These are phyloP conservation scores for Brachionus manjavacas DNA, from an alignment of 1,140 invertebrate genomes.

Conservation along the genomic window DNA sequence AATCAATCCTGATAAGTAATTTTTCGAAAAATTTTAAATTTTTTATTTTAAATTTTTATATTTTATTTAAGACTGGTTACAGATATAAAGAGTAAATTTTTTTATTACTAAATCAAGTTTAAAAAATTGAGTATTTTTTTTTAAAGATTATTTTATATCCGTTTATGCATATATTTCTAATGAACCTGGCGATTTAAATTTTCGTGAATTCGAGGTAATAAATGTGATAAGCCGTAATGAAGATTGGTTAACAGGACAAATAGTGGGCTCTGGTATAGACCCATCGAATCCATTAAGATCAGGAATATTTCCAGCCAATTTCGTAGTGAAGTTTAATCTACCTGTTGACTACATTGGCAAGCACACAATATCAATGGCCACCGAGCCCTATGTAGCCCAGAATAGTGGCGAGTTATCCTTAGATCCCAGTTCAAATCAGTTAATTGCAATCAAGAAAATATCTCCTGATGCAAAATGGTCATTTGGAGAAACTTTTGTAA, in stretches of 20 bases:
- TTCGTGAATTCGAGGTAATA: conserved; percentile 83
- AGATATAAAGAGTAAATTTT: conserved; percentile 26
- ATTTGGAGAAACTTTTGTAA: conserved; percentile 21
- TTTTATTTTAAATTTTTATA: neutral
- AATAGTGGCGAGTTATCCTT: conserved; percentile 45
- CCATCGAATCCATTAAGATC: conserved; percentile 52
- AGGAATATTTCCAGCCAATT: conserved; percentile 80
- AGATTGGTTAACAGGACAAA: conserved; percentile 94
- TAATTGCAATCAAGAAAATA: conserved; percentile 46
- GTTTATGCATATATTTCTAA: conserved; percentile 66
- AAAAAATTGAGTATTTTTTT: neutral
- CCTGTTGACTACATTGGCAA: conserved; percentile 12
- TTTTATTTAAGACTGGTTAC: neutral
- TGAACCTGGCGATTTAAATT: conserved; percentile 83
- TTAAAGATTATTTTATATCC: conserved; percentile 70
- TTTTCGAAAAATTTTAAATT: neutral
- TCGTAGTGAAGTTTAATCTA: conserved; percentile 55
- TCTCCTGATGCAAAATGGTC: conserved; percentile 36
- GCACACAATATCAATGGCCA: conserved; percentile 6
- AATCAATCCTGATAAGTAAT: conserved; percentile 27
- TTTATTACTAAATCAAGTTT: neutral
- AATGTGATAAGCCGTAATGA: conserved; percentile 64
- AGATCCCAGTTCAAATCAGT: conserved; percentile 47
- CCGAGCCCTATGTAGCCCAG: conserved; percentile 41
- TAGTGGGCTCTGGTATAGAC: conserved; percentile 62